Conservation (phyloP, 2,888 invertebrate species). For the Trissolcus japonicus region DNA sequence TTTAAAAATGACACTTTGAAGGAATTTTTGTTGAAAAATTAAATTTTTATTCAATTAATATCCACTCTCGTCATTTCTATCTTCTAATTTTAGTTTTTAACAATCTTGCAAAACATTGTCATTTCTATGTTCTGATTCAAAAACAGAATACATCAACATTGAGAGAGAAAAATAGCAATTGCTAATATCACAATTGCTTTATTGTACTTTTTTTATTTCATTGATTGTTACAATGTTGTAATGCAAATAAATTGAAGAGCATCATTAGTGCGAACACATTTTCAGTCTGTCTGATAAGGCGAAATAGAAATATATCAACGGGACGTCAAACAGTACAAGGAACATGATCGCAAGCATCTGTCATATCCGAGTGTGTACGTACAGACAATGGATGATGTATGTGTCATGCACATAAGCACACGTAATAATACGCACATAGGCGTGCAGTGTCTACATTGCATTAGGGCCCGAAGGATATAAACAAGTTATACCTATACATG, state of each 20-base stretch:
- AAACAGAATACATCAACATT: no score
- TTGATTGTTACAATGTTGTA: not conserved
- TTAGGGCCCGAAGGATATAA: slow-evolving; percentile 23
- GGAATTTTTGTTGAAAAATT: no score
- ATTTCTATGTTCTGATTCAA: no score
- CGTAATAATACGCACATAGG: slow-evolving; percentile 31
- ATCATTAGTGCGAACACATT: slow-evolving; percentile 11
- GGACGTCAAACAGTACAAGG: slow-evolving; percentile 38
- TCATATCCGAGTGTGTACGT: slow-evolving; percentile 31
- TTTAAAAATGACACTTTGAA: no score
- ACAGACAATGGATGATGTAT: slow-evolving; percentile 50
- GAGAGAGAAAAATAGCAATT: no score
- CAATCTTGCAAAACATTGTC: no score
- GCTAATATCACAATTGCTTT: not conserved
- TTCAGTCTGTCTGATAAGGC: slow-evolving; percentile 14
- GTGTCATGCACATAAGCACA: slow-evolving; percentile 45
- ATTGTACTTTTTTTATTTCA: not conserved
- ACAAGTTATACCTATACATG: slow-evolving; percentile 16
- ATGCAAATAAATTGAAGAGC: slow-evolving; percentile 7
- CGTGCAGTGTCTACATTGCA: slow-evolving; percentile 26
- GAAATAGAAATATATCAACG: slow-evolving; percentile 43
- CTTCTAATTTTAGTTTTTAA: no score
- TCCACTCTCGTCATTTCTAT: no score
- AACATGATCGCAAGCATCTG: slow-evolving; percentile 38
- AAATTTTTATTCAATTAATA: no score